phyloP scores from a whole-genome alignment of 2,888 invertebrate species.

The Stratiomys singularior region DNA sequence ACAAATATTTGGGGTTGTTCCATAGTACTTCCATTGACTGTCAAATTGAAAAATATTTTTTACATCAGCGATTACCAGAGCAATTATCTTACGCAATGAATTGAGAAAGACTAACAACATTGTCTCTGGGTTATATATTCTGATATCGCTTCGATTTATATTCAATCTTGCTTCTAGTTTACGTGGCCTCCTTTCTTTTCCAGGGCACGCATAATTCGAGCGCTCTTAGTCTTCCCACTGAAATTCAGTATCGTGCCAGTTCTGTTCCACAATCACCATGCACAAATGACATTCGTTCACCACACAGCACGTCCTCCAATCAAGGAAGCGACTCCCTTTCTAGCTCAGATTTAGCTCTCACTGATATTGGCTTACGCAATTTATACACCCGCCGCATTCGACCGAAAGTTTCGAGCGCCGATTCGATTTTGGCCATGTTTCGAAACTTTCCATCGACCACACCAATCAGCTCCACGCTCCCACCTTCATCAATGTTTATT shows the following conservation, averaged over 20 bases:
- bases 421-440: conserved; percentile 83
- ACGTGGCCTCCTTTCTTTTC: conserved; percentile 24
- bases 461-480: conserved; percentile 65
- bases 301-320: conserved; percentile 78
- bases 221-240: conserved; percentile 61
- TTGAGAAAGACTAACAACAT: too few relatives aligned
- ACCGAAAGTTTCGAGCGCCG: conserved; percentile 79
- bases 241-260: conserved; percentile 63
- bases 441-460: conserved; percentile 77
- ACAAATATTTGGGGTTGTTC: too few relatives aligned
- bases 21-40: too few relatives aligned
- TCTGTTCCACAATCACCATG: conserved; percentile 74
- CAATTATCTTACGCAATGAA: too few relatives aligned
- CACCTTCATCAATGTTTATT: conserved; percentile 70
- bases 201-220: conserved; percentile 60
- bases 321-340: conserved; percentile 83
- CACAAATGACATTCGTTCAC: conserved; percentile 70
- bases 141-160: not conserved
- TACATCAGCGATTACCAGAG: too few relatives aligned
- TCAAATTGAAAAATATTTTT: too few relatives aligned
- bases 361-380: conserved; percentile 71
- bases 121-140: too few relatives aligned
- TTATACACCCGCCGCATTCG: conserved; percentile 59
- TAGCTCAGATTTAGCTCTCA: conserved; percentile 75
- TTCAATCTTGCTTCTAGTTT: not conserved